Percentiles rank a stretch among this genome's conserved stretches.
Conservation (phyloP, 2,888 invertebrate species). For the Octodonta nipae region DNA sequence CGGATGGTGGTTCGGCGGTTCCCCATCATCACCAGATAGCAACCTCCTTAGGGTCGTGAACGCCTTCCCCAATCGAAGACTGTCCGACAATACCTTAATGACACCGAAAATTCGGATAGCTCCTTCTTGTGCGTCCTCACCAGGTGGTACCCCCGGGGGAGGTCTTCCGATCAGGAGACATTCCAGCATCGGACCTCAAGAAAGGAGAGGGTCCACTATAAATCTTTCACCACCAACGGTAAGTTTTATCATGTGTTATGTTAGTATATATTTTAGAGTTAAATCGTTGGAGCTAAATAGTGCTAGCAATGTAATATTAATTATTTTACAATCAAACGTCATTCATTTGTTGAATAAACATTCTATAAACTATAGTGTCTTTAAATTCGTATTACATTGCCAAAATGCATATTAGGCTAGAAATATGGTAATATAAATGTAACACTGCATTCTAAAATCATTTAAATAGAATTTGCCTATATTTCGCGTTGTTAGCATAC, state of each 20-base stretch:
- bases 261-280: slow-evolving; percentile 1
- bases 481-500: too few relatives aligned
- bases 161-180: slow-evolving; percentile 77
- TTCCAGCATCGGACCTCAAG: slow-evolving; percentile 83
- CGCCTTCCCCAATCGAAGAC: slow-evolving; percentile 67
- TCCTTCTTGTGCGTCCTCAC: slow-evolving; percentile 77
- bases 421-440: too few relatives aligned
- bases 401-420: too few relatives aligned
- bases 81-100: slow-evolving; percentile 85
- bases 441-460: too few relatives aligned
- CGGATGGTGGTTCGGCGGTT: slow-evolving; percentile 67
- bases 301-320: not conserved
- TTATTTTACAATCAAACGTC: too few relatives aligned
- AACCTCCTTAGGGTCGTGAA: slow-evolving; percentile 78
- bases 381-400: too few relatives aligned
- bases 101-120: slow-evolving; percentile 80
- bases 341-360: slow-evolving; percentile 5
- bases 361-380: too few relatives aligned
- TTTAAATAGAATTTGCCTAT: too few relatives aligned
- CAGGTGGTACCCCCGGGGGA: slow-evolving; percentile 55
- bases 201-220: slow-evolving; percentile 68
- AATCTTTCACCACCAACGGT: slow-evolving; percentile 83
- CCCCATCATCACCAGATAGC: slow-evolving; percentile 68
- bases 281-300: not conserved
- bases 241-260: slow-evolving; percentile 32